phyloP scores from a whole-genome alignment of 1,140 invertebrate species.

The Aphaenogaster rudis region DNA sequence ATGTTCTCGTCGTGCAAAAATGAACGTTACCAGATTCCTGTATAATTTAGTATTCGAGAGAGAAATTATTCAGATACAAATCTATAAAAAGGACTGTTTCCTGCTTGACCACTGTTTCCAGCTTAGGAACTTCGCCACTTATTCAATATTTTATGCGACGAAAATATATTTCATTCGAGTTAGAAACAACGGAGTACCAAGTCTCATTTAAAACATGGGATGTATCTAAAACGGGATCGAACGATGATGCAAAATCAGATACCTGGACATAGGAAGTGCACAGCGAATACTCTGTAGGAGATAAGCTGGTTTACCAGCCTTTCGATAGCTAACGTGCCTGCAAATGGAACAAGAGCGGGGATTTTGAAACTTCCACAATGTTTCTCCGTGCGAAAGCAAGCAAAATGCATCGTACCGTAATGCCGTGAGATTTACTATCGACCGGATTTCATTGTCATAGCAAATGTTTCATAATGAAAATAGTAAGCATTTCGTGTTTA shows the following conservation, averaged over 20 bases:
- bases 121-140: background rate
- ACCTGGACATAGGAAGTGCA: conserved; percentile 9
- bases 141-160: background rate
- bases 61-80: background rate
- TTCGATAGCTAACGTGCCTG: conserved; percentile 29
- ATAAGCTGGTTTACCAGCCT: conserved; percentile 36
- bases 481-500: background rate
- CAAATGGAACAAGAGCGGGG: conserved; percentile 35
- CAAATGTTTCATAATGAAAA: conserved; percentile 37
- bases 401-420: conserved; percentile 55
- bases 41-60: background rate
- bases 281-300: background rate
- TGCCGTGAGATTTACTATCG: conserved; percentile 45
- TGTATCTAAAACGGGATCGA: background rate
- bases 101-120: background rate
- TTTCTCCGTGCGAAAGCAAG: conserved; percentile 22
- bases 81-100: background rate
- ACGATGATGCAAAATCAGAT: background rate
- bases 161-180: conserved; percentile 28
- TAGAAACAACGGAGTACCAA: background rate
- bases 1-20: background rate
- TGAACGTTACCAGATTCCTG: background rate
- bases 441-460: background rate
- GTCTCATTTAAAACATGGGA: background rate
- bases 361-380: conserved; percentile 46